phyloP scores from a whole-genome alignment of 2,888 invertebrate species.

The Zonitis immaculata region DNA sequence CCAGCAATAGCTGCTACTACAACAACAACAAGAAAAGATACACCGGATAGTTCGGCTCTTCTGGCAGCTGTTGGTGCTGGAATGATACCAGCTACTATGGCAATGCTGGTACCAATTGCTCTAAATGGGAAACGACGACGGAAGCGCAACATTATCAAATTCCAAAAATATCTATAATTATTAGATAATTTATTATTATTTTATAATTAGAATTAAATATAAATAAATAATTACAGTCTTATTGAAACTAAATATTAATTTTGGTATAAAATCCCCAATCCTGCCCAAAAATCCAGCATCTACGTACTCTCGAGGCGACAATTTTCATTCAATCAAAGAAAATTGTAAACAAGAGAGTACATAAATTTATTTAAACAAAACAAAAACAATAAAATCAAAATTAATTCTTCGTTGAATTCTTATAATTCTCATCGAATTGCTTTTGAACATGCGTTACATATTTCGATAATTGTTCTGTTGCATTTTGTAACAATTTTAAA shows the following conservation, averaged over 20 bases:
- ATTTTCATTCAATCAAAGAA: conserved; percentile 4
- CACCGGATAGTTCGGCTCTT: conserved; percentile 58
- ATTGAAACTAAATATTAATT: background rate
- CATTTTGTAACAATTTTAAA: conserved; percentile 62
- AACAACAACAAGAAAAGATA: conserved; percentile 22
- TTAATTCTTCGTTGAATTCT: conserved; percentile 11
- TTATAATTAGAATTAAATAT: background rate
- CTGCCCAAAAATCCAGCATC: conserved; percentile 15
- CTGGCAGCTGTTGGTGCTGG: conserved; percentile 72
- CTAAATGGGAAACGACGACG: conserved; percentile 53
- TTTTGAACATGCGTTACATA: conserved; percentile 60
- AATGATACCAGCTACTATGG: conserved; percentile 76
- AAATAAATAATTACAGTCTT: background rate
- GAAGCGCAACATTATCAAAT: conserved; percentile 19
- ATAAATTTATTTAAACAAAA: conserved; percentile 22
- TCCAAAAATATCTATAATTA: conserved; percentile 13
- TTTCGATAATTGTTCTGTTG: conserved; percentile 62
- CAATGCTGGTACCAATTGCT: conserved; percentile 74
- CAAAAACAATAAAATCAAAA: conserved; percentile 1
- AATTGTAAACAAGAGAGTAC: conserved; percentile 24
- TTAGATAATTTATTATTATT: conserved; percentile 2
- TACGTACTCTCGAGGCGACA: conserved; percentile 21
- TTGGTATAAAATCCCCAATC: conserved; percentile 15
- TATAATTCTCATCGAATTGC: conserved; percentile 34
- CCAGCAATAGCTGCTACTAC: conserved; percentile 20